Conservation (phyloP, 37 sponge, comb jelly and placozoan genomes). For the Spongilla lacustris region DNA sequence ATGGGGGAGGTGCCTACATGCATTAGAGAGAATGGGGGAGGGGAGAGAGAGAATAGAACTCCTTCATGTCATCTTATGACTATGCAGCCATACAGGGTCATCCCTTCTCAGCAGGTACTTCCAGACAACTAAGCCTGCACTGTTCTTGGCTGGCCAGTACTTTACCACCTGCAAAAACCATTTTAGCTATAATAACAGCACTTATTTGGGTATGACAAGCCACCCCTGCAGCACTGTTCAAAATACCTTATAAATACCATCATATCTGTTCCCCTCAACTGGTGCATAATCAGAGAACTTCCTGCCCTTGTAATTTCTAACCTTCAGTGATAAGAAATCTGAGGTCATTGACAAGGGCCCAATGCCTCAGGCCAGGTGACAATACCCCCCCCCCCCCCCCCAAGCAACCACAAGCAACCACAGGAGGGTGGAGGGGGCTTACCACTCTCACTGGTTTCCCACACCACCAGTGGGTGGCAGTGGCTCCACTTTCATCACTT, state of each 20-base stretch:
- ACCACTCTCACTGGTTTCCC: constrained; percentile 92
- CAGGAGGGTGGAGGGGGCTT: constrained; percentile 64
- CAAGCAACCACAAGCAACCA: constrained; percentile 77
- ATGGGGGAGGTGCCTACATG: too few relatives aligned
- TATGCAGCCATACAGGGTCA: too few relatives aligned
- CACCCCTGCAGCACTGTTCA: too few relatives aligned
- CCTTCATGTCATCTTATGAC: too few relatives aligned
- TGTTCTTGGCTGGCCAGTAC: constrained; percentile 93
- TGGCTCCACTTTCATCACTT: constrained; percentile 82
- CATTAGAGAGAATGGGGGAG: too few relatives aligned
- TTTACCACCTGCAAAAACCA: constrained; percentile 68
- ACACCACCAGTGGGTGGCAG: constrained; percentile 77
- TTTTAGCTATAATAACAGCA: not conserved
- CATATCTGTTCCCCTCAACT: constrained; percentile 90
- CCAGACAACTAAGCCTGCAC: too few relatives aligned
- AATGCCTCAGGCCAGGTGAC: too few relatives aligned
- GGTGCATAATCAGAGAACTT: constrained; percentile 89
- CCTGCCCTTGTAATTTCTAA: constrained; percentile 81
- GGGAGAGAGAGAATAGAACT: too few relatives aligned
- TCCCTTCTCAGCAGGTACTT: too few relatives aligned
- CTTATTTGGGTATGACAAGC: not conserved
- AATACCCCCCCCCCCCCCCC: constrained; percentile 79
- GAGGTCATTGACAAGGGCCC: too few relatives aligned
- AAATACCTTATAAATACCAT: constrained; percentile 94
- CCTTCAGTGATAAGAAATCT: constrained; percentile 17